Base-by-base conservation (phyloP, 1,140 invertebrate species). In the Drosophila obscura region DNA sequence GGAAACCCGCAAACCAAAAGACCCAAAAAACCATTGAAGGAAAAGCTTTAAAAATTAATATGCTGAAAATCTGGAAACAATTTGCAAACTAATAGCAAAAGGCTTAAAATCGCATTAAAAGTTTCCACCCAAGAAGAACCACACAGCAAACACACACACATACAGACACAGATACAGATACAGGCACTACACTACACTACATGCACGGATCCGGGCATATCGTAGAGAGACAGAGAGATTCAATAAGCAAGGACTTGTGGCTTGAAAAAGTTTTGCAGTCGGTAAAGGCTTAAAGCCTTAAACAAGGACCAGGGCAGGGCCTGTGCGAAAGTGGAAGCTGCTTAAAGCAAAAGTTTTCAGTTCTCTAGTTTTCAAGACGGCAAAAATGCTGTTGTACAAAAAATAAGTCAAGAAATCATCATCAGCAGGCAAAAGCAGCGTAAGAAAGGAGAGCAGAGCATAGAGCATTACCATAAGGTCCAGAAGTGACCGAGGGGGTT, bases 51-150 rank as follows among this genome's bases (percentile, higher is more conserved):
- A 84, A 77, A 84, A 84, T 82, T 76, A 87, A 87, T 87, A 87
- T 88, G 71, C 64, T 62, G 62, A 75, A 87, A 87, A 88, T 82
- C 83, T 82, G 68, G 58, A 53, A 73, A 82, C 83, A 81, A 88
- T 87, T 88, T 82, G 60, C 82, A 19, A 87, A 72, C 83, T 88
- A 78, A 82, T 88, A 88, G 73, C 73, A 73, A 77, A 67, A 62
- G 79, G 79, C 79, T 87, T 82, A 82, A 82, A 88, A 88, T 82
- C 84, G 83, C 78, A 88, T 87, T 88, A 88, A 82, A 87, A 87
- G 62, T 88, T 83, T 71, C 35, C 15, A 3, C 57, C 60, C 49
- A 3, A 19, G 19, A 48, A 68, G 73, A 72, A 83, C 71, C 79
- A 75, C 62, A 65, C 46, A 61, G 55, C 46, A 62, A 69, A 65